Evolutionary conservation across 2,113 vertebrate species (phyloP).

Genomic region (Scalopus aquaticus): DNA sequence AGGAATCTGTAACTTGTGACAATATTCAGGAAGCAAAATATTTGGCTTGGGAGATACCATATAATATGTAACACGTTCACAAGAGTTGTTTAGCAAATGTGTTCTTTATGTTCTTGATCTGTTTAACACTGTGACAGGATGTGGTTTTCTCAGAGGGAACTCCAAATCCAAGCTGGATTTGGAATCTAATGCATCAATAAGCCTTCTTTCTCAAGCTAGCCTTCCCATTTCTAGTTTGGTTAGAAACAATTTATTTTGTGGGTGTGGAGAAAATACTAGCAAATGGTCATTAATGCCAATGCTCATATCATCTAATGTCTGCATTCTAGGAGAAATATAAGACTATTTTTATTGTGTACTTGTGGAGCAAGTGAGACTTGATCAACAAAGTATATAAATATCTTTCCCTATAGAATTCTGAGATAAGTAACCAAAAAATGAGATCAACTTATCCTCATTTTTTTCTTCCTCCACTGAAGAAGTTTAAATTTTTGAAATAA

Average conservation of each 20-base stretch:
- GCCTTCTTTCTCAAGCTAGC: background rate
- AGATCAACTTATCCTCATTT: background rate
- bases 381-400: background rate
- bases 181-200: background rate
- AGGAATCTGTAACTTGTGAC: background rate
- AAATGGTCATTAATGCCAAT: background rate
- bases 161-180: background rate
- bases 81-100: background rate
- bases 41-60: background rate
- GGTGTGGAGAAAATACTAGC: background rate
- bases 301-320: background rate
- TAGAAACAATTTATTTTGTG: background rate
- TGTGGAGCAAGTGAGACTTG: background rate
- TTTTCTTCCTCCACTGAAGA: background rate
- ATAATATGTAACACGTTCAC: background rate
- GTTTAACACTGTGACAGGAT: background rate
- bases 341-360: background rate
- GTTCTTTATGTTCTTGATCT: background rate
- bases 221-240: background rate
- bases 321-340: background rate
- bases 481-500: background rate
- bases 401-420: background rate
- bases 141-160: background rate
- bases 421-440: background rate
- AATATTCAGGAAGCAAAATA: background rate